Evolutionary conservation across 2,113 vertebrate genomes (phyloP).

Genomic region (Canis aureus): DNA sequence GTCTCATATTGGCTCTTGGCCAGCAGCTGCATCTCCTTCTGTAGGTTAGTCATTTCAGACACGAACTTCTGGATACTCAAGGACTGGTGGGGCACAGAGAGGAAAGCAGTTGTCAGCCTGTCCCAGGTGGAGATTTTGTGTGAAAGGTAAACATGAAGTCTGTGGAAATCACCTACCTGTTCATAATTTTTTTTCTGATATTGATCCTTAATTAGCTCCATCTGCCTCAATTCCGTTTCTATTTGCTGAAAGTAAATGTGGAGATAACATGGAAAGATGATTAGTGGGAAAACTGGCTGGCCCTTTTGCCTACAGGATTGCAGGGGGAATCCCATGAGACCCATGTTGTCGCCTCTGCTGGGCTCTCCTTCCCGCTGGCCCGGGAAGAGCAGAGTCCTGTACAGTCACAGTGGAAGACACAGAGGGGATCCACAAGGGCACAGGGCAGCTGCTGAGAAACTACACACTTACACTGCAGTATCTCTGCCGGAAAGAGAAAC

Average conservation of each 20-base stretch:
- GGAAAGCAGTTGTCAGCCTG: not conserved
- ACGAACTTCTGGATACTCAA: conserved; percentile 83
- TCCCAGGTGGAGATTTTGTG: not conserved
- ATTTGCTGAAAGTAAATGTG: conserved; percentile 82
- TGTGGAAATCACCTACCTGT: conserved; percentile 79
- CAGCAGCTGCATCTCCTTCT: conserved; percentile 83
- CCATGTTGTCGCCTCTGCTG: not conserved
- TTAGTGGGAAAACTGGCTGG: not conserved
- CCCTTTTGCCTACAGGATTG: not conserved
- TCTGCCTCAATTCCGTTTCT: conserved; percentile 83
- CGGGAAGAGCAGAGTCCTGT: not conserved
- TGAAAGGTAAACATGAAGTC: not conserved
- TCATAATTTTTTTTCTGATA: conserved; percentile 87
- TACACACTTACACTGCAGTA: not conserved
- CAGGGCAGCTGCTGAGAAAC: not conserved
- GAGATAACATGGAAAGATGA: conserved; percentile 27
- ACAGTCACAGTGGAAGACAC: not conserved
- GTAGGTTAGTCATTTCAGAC: conserved; percentile 81
- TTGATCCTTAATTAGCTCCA: conserved; percentile 85
- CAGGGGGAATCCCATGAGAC: not conserved
- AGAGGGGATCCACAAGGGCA: not conserved
- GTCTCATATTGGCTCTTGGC: conserved; percentile 82
- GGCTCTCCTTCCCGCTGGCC: not conserved
- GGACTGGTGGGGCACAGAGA: conserved; percentile 74
- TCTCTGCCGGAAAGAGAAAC: not conserved